A percentile compares a stretch with the other conserved stretches of the same genome.
phyloP scores from a whole-genome alignment of 1,140 invertebrate species.

The Sycophaga agraensis region DNA sequence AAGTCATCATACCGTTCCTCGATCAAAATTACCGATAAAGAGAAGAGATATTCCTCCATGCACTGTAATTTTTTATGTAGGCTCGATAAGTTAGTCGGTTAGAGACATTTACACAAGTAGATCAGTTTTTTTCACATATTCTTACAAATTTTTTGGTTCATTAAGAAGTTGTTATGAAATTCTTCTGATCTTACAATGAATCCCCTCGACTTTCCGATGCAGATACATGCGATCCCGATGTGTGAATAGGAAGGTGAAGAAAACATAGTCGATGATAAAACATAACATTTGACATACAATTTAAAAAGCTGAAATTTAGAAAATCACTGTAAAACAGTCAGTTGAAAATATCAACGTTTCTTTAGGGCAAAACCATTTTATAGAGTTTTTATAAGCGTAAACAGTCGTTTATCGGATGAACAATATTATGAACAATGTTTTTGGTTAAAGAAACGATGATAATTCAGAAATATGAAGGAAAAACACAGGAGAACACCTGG shows the following conservation, averaged over 20 bases:
- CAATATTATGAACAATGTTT: not conserved
- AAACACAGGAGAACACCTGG: conserved; percentile 7
- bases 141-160: not conserved
- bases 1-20: not conserved
- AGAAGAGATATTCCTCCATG: conserved; percentile 7
- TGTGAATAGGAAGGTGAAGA: conserved; percentile 19
- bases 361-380: not conserved
- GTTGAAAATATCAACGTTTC: conserved; percentile 7
- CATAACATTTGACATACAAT: conserved; percentile 4
- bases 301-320: conserved; percentile 22
- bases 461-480: conserved; percentile 2
- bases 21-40: not conserved
- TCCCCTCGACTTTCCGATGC: conserved; percentile 10
- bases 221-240: conserved; percentile 1
- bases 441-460: conserved; percentile 7
- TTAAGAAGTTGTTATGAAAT: not conserved
- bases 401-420: no score
- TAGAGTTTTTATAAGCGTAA: not conserved
- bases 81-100: conserved; percentile 33
- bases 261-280: conserved; percentile 14
- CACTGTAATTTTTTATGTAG: conserved; percentile 29
- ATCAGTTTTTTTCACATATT: conserved; percentile 16
- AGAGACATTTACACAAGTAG: conserved; percentile 31
- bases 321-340: conserved; percentile 12
- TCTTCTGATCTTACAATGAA: conserved; percentile 18